These are phyloP conservation scores for Centropristis striata DNA, from an alignment of 2,113 vertebrate genomes.

Conservation along the genomic window DNA sequence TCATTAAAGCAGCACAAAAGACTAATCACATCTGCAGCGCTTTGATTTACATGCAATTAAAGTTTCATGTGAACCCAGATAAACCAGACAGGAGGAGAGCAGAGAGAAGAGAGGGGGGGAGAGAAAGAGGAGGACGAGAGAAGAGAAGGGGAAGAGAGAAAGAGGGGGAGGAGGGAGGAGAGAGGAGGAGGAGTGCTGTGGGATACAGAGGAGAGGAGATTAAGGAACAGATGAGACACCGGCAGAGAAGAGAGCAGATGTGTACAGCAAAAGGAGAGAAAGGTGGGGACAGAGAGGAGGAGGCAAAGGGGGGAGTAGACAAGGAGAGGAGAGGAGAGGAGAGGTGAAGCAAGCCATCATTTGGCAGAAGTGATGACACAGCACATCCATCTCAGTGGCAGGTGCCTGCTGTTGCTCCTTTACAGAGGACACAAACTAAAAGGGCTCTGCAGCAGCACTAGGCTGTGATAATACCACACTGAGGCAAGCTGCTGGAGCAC, in stretches of 20 bases:
- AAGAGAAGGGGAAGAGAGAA: not conserved
- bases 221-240: slow-evolving; percentile 41
- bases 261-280: slow-evolving; percentile 1
- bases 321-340: slow-evolving; percentile 11
- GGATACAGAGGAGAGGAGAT: slow-evolving; percentile 28
- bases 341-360: slow-evolving; percentile 67
- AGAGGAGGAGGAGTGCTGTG: slow-evolving; percentile 10
- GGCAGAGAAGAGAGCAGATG: slow-evolving; percentile 43
- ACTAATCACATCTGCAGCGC: slow-evolving; percentile 76
- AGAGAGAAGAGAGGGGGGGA: slow-evolving; percentile 3
- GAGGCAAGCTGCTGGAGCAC: slow-evolving; percentile 4
- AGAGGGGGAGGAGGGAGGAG: not conserved
- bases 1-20: slow-evolving; percentile 82
- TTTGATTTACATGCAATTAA: slow-evolving; percentile 84
- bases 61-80: slow-evolving; percentile 78
- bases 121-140: slow-evolving; percentile 4
- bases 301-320: not conserved
- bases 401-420: slow-evolving; percentile 76
- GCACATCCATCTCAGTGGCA: slow-evolving; percentile 77
- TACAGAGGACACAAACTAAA: slow-evolving; percentile 59
- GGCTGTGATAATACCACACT: slow-evolving; percentile 39
- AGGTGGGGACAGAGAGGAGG: not conserved
- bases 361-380: slow-evolving; percentile 79
- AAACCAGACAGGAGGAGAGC: slow-evolving; percentile 56
- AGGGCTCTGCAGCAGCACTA: slow-evolving; percentile 22